Conservation (phyloP, 1,140 invertebrate species). For the Capitella teleta region DNA sequence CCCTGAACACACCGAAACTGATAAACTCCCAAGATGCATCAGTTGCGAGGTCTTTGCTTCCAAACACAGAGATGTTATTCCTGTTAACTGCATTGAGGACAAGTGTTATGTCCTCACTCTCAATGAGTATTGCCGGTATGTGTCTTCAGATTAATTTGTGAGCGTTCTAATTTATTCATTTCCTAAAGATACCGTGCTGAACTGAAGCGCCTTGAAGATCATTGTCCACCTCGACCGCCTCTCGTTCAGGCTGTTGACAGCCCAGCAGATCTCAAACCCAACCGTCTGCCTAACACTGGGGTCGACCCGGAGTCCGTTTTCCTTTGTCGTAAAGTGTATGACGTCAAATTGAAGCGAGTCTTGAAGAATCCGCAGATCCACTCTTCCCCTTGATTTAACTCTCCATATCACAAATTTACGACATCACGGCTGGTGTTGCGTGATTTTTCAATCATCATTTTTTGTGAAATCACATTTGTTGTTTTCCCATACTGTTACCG, state of each 20-base stretch:
- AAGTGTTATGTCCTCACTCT: slow-evolving; percentile 94
- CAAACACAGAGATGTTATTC: slow-evolving; percentile 82
- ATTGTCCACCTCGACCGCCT: slow-evolving; percentile 46
- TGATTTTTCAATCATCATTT: too few species aligned
- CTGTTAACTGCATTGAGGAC: slow-evolving; percentile 94
- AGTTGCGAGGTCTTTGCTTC: slow-evolving; percentile 90
- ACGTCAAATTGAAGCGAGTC: slow-evolving; percentile 65
- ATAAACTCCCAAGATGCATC: slow-evolving; percentile 59
- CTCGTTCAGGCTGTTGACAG: slow-evolving; percentile 44
- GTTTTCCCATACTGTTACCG: too few species aligned
- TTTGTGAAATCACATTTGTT: too few species aligned
- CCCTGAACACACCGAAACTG: slow-evolving; percentile 88
- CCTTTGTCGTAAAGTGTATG: slow-evolving; percentile 86
- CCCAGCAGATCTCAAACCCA: slow-evolving; percentile 5
- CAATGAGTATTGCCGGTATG: slow-evolving; percentile 89
- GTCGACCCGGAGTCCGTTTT: slow-evolving; percentile 78
- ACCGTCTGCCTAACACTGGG: slow-evolving; percentile 55
- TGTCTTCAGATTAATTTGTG: background rate
- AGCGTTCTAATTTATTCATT: background rate
- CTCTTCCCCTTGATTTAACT: too few species aligned
- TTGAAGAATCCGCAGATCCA: slow-evolving; percentile 42
- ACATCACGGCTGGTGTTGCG: too few species aligned
- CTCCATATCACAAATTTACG: too few species aligned
- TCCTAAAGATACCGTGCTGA: slow-evolving; percentile 46
- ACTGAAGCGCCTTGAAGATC: slow-evolving; percentile 51